Evolutionary conservation across 2,113 vertebrate species (phyloP).

Genomic region (Engystomops pustulosus): DNA sequence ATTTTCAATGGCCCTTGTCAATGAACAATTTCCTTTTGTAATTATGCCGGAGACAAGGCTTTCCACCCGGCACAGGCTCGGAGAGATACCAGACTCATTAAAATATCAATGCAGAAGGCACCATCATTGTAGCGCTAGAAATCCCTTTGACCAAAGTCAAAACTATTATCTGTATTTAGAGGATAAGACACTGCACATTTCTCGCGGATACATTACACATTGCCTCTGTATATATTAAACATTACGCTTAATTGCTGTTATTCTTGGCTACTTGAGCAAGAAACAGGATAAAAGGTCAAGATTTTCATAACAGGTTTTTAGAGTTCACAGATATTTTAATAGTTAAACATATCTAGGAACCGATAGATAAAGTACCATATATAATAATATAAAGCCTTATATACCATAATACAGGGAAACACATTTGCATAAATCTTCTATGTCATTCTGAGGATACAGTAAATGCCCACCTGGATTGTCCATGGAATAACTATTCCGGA

Average conservation of each 20-base stretch:
- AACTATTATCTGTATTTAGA: slow-evolving; percentile 64
- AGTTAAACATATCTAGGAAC: no score
- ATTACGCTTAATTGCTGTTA: slow-evolving; percentile 23
- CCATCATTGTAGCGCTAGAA: slow-evolving; percentile 75
- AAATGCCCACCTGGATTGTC: no score
- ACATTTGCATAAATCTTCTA: no score
- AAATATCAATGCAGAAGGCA: slow-evolving; percentile 86
- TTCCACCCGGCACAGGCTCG: slow-evolving; percentile 80
- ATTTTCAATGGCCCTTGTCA: slow-evolving; percentile 90
- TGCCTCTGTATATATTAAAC: slow-evolving; percentile 27
- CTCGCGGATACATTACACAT: slow-evolving; percentile 29
- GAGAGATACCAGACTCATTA: slow-evolving; percentile 90
- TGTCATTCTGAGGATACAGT: no score
- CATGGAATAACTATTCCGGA: no score
- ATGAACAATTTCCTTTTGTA: slow-evolving; percentile 85
- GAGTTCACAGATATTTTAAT: background rate
- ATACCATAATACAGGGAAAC: no score
- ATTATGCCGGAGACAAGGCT: slow-evolving; percentile 70
- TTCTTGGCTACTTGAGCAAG: background rate
- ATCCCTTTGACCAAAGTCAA: slow-evolving; percentile 65
- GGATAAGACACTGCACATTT: slow-evolving; percentile 23
- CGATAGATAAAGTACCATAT: no score
- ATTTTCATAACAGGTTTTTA: background rate
- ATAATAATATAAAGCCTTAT: no score
- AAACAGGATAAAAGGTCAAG: background rate